Base-by-base conservation (phyloP, 1,140 invertebrate genomes). In the Temnothorax nylanderi region DNA sequence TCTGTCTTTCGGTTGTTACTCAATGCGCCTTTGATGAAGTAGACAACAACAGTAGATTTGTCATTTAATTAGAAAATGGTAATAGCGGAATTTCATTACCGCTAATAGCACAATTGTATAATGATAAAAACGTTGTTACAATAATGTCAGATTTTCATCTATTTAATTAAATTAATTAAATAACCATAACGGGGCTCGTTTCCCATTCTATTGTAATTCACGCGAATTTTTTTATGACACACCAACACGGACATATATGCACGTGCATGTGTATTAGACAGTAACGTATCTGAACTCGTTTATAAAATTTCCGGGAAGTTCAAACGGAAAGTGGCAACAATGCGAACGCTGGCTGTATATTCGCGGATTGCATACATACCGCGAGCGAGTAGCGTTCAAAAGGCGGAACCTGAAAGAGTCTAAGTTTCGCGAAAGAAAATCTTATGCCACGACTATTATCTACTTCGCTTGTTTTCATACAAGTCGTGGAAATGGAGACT, bases 341-440 rank as follows among this genome's bases (percentile, higher is more conserved):
- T 80, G 47, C 60, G 16, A 32, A n/a, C 18, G 65, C 16, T 7
- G 37, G 16, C 41, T 47, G 18, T 51, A 65, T 37, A 65, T 16
- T 62, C 11, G 67, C 37, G 32, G 44, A 32, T 41, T 11, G 77
- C 34, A 18, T 13, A 18, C 64, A 41, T 65, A 65, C 41, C 58
- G 58, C 62, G 11, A 21, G 47, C 47, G 49, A 84, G 41, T 74
- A 60, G n/a, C 37, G 47, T 49, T 84, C 80, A 84, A 84, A 84
- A 84, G 54, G 18, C 69, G 26, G 18, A 60, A 74, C 1, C 32
- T 21, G 41, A 74, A 84, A 84, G 47, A 75, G 26, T 74, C 41
- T 60, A 74, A 84, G 67, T 84, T 74, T 49, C n/a, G 80, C 18
- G 54, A 56, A 84, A 60, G 69, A 84, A 84, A 84, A 74, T 74